phyloP scores from a whole-genome alignment of 2,113 vertebrate genomes.

The Semicossyphus pulcher region DNA sequence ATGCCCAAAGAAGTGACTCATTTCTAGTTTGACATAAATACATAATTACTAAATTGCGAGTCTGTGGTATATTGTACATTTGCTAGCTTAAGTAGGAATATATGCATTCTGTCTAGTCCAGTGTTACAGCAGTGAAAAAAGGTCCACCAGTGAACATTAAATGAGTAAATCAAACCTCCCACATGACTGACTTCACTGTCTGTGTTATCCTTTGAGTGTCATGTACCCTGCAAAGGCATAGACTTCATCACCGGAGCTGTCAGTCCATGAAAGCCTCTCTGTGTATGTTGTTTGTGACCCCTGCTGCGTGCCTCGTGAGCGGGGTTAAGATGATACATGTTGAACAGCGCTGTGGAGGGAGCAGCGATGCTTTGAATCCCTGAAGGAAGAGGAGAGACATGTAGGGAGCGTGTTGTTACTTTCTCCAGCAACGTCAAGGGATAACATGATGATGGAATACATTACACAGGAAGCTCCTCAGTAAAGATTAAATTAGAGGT shows the following conservation, averaged over 20 bases:
- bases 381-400: background rate
- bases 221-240: conserved; percentile 18
- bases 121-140: conserved; percentile 5
- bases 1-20: conserved; percentile 7
- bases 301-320: conserved; percentile 39
- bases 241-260: conserved; percentile 23
- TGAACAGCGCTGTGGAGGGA: conserved; percentile 9
- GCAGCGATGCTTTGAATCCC: conserved; percentile 10
- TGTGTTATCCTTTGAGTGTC: conserved; percentile 39
- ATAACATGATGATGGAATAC: too few species aligned
- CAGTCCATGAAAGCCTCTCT: conserved; percentile 33
- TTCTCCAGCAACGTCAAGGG: too few species aligned
- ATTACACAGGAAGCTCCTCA: too few species aligned
- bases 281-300: conserved; percentile 19
- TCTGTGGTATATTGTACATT: background rate
- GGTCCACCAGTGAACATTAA: conserved; percentile 26
- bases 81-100: background rate
- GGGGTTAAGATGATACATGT: conserved; percentile 7
- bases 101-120: conserved; percentile 11
- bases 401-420: conserved; percentile 9
- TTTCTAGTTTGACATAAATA: conserved; percentile 33
- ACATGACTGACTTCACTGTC: conserved; percentile 28
- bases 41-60: conserved; percentile 23
- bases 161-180: conserved; percentile 41
- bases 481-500: too few species aligned